A percentile compares a stretch with the other conserved stretches of the same genome.
These are phyloP conservation scores for Vidua chalybeata DNA, from an alignment of 2,113 vertebrate species.

Conservation along the genomic window DNA sequence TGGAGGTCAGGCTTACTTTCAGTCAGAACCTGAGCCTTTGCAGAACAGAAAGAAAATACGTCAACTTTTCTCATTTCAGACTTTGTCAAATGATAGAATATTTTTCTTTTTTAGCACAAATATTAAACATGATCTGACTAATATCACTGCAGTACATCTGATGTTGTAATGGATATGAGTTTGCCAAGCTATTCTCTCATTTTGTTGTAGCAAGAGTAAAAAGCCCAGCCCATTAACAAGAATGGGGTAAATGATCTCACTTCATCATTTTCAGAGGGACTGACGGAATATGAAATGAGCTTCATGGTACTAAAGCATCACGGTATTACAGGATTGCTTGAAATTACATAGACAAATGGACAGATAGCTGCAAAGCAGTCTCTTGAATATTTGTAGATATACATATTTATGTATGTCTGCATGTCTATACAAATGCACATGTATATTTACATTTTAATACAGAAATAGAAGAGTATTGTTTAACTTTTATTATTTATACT, in stretches of 20 bases:
- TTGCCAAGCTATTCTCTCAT: constrained; percentile 34
- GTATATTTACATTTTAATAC: background rate
- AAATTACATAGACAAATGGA: constrained; percentile 31
- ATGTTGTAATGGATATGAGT: constrained; percentile 56
- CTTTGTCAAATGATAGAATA: constrained; percentile 27
- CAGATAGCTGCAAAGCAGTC: background rate
- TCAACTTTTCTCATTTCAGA: background rate
- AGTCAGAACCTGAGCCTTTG: background rate
- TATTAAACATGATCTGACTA: constrained; percentile 54
- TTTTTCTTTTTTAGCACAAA: constrained; percentile 62
- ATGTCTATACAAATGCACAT: rapidly evolving
- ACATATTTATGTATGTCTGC: background rate
- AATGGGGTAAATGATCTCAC: constrained; percentile 65
- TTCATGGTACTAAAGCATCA: constrained; percentile 52
- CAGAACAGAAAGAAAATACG: background rate
- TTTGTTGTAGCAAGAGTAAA: constrained; percentile 62
- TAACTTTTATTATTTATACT: background rate
- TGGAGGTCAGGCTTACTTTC: background rate
- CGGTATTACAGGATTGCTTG: constrained; percentile 54
- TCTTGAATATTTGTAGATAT: background rate
- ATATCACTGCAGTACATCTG: constrained; percentile 28
- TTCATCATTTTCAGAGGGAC: constrained; percentile 72
- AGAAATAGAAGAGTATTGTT: background rate
- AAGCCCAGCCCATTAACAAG: constrained; percentile 59
- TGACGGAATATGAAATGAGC: constrained; percentile 76